Conservation (phyloP, 2,888 invertebrate genomes). For the Palloptera scutellata region DNA sequence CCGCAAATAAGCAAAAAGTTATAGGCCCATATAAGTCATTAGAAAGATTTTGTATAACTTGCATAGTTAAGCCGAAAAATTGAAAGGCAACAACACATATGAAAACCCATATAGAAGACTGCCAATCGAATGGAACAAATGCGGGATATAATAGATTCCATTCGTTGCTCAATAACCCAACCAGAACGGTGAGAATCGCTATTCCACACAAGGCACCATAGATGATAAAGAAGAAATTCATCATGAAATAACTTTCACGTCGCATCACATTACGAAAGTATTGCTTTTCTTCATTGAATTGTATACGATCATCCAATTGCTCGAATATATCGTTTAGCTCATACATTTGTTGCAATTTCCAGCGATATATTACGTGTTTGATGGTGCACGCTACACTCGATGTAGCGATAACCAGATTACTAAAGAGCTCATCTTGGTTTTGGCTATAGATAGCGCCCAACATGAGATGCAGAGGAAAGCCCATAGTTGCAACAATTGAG, state of each 20-base stretch:
- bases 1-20: conserved; percentile 36
- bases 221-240: neutral
- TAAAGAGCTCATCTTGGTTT: conserved; percentile 34
- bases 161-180: no score
- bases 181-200: neutral
- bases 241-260: neutral
- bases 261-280: conserved; percentile 25
- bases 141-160: conserved; percentile 39
- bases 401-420: conserved; percentile 37
- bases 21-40: conserved; percentile 37
- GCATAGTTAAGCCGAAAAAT: conserved; percentile 34
- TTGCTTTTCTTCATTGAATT: conserved; percentile 30
- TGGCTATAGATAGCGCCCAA: conserved; percentile 16
- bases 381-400: conserved; percentile 33
- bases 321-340: conserved; percentile 27
- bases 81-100: conserved; percentile 36
- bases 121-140: conserved; percentile 43
- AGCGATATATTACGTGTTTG: conserved; percentile 33
- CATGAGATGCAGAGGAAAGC: conserved; percentile 31
- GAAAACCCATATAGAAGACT: conserved; percentile 26
- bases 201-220: neutral
- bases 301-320: conserved; percentile 31
- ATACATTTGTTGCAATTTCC: conserved; percentile 29
- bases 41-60: conserved; percentile 37
- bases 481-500: conserved; percentile 24